phyloP scores from a whole-genome alignment of 2,113 vertebrate genomes.

The Perca flavescens region DNA sequence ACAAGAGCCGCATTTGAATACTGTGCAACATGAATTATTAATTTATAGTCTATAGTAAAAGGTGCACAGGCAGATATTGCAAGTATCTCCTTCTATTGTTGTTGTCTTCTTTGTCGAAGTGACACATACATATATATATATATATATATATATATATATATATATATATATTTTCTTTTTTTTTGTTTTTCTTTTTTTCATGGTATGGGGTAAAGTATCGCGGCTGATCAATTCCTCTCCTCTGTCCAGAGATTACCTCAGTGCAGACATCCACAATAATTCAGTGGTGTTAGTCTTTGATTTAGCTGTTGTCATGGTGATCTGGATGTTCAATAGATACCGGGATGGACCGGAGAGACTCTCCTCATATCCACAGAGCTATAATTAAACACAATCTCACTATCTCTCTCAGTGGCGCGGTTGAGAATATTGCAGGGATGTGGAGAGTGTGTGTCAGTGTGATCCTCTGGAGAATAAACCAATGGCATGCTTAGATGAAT shows the following conservation, averaged over 20 bases:
- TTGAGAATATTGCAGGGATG: conserved; percentile 33
- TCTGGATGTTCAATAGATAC: conserved; percentile 70
- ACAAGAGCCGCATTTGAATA: conserved; percentile 19
- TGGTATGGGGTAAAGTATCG: neutral
- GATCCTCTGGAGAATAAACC: conserved; percentile 5
- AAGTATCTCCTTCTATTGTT: neutral
- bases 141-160: no score
- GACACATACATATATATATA: neutral
- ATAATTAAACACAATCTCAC: conserved; percentile 80
- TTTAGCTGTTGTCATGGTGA: conserved; percentile 82
- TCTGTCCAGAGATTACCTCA: conserved; percentile 17
- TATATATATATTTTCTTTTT: no score
- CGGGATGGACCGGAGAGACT: conserved; percentile 57
- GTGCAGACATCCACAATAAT: conserved; percentile 51
- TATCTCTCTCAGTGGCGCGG: conserved; percentile 36
- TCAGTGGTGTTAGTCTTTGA: conserved; percentile 67
- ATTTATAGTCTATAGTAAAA: neutral
- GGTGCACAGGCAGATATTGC: neutral
- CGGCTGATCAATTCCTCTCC: conserved; percentile 5
- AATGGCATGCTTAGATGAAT: neutral
- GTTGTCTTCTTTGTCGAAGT: neutral
- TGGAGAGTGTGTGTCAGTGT: neutral
- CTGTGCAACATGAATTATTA: conserved; percentile 32
- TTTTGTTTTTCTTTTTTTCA: neutral
- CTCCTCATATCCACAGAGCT: conserved; percentile 51